Evolutionary conservation across 2,113 vertebrate genomes (phyloP).

Genomic region (Nansenia antarctica): DNA sequence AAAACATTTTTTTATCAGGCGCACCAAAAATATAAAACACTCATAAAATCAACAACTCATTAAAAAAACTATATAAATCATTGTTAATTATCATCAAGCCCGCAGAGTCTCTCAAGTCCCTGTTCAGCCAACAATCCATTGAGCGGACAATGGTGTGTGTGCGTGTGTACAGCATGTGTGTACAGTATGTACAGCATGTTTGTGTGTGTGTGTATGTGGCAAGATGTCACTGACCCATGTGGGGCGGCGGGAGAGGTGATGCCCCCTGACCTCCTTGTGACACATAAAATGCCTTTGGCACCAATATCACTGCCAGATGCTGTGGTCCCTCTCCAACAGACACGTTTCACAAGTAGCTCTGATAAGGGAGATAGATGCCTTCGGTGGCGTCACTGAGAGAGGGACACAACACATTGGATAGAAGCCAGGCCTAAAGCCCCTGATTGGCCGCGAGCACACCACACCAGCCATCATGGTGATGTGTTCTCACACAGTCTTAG

Average conservation of each 20-base stretch:
- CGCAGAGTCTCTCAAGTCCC: neutral
- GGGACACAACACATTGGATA: conserved; percentile 57
- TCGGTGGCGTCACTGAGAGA: neutral
- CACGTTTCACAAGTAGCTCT: conserved; percentile 71
- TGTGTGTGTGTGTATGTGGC: conserved; percentile 30
- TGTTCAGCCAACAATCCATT: too few species aligned
- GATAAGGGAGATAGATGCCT: conserved; percentile 62
- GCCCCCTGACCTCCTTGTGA: conserved; percentile 37
- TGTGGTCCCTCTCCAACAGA: conserved; percentile 59
- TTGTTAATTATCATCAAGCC: neutral
- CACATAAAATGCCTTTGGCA: conserved; percentile 51
- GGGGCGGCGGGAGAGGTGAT: conserved; percentile 44
- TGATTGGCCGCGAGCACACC: conserved; percentile 61
- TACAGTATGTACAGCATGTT: conserved; percentile 5
- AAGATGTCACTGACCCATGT: conserved; percentile 51
- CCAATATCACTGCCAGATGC: conserved; percentile 67
- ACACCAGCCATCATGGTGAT: conserved; percentile 64
- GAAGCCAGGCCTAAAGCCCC: conserved; percentile 65
- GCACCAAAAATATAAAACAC: neutral
- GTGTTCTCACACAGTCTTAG: conserved; percentile 67
- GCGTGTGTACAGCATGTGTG: too few species aligned
- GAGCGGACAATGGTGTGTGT: too few species aligned
- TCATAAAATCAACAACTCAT: too few species aligned
- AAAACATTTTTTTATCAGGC: neutral
- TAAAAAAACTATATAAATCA: neutral